Evolutionary conservation across 2,113 vertebrate genomes (phyloP), one percentile per base, ranked within the genome.

Genomic region (Tricholaema leucomelas): DNA sequence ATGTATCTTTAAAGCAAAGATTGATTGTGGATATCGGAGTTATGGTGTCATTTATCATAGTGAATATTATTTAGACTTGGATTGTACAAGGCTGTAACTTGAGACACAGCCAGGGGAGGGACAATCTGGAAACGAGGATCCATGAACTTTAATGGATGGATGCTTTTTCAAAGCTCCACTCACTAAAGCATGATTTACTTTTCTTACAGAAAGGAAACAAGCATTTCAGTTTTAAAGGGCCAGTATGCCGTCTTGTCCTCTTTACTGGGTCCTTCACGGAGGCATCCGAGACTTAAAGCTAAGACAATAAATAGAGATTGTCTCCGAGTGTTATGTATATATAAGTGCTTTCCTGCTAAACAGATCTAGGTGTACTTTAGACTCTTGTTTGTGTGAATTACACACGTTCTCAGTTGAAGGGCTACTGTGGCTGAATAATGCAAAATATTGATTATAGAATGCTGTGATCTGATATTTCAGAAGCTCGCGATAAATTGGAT

Each of bases 21-120:
- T 99, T 99, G 98, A 99, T 99, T 99, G 98, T 98, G 98, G 98
- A 98, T 99, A 99, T 99, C 98, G 98, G 98, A 98, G 98, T 98
- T 98, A 98, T 98, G 98, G 98, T 97, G 98, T 98, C 98, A 98
- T 99, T 99, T 98, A 98, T 99, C 99, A 99, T 98, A 94, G 98
- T 98, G 98, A 98, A 99, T 99, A 99, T 99, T 99, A 99, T 99
- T 99, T 99, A 99, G 98, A 99, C 98, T 98, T 98, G 98, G 98
- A 98, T 98, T 98, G 98, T 99, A 99, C 98, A 98, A 98, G 98
- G 98, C 98, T 98, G 99, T 98, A 98, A 98, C 98, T 98, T 97
- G 98, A 98, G 97, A 98, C 97, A 98, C 98, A 98, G 98, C 98
- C 98, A 98, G 98, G 98, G 98, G 98, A 98, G 98, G 98, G 98